phyloP scores from a whole-genome alignment of 2,113 vertebrate species.

The Sterrhoptilus dennistouni region DNA sequence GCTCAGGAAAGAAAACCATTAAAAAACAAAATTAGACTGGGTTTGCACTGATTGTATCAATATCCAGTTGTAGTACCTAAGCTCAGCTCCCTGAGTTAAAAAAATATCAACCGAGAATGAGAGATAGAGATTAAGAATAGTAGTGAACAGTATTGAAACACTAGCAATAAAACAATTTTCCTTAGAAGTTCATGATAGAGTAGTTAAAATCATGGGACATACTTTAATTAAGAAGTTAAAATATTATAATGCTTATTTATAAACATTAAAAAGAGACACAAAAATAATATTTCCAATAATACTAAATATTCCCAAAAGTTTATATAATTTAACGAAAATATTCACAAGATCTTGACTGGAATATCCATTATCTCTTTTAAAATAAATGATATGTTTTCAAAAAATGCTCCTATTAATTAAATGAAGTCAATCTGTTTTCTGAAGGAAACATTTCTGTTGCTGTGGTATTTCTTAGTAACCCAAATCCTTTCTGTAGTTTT shows the following conservation, averaged over 20 bases:
- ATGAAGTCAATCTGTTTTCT: neutral
- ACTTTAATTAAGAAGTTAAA: neutral
- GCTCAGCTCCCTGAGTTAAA: neutral
- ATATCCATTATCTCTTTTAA: neutral
- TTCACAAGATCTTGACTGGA: neutral
- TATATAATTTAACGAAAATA: neutral
- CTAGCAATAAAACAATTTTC: neutral
- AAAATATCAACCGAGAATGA: neutral
- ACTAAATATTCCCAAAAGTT: neutral
- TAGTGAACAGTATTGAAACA: neutral
- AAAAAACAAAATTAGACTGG: neutral
- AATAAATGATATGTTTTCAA: neutral
- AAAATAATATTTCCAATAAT: neutral
- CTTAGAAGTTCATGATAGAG: neutral
- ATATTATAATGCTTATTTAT: neutral
- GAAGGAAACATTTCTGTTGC: neutral
- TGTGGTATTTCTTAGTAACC: conserved; percentile 18
- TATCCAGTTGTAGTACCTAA: neutral
- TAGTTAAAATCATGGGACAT: neutral
- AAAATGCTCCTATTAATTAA: neutral
- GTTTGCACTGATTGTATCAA: neutral
- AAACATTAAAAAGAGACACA: neutral
- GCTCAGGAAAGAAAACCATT: neutral
- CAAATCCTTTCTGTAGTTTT: neutral
- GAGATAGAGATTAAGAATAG: neutral